These are phyloP conservation scores for Cacoxenus indagator DNA, from an alignment of 2,888 invertebrate genomes.

Conservation along the genomic window DNA sequence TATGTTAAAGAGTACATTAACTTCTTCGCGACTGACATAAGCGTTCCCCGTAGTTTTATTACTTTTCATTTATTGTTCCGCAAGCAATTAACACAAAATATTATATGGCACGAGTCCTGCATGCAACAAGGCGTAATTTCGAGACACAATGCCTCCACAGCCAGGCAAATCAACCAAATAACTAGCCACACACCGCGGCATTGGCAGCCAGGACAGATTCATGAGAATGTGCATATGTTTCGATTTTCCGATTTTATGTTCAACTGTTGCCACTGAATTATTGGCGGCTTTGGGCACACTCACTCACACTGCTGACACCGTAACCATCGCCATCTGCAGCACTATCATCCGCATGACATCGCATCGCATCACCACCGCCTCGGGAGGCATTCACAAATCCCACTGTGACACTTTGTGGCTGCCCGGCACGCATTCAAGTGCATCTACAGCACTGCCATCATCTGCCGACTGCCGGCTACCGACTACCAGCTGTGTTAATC, in stretches of 20 bases:
- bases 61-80: not conserved
- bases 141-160: no score
- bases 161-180: not conserved
- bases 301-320: not conserved
- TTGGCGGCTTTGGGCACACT: slow-evolving; percentile 46
- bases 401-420: not conserved
- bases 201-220: not conserved
- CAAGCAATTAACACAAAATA: slow-evolving; percentile 18
- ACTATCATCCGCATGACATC: not conserved
- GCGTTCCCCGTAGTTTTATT: not conserved
- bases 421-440: not conserved
- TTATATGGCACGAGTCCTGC: not conserved
- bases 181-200: no score
- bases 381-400: not conserved
- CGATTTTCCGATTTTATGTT: slow-evolving; percentile 34
- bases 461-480: no score
- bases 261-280: slow-evolving; percentile 54
- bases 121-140: not conserved
- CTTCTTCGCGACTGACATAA: not conserved
- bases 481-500: not conserved
- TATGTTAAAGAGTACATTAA: not conserved
- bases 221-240: slow-evolving; percentile 4
- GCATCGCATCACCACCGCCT: not conserved
- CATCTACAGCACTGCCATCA: not conserved
- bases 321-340: not conserved